Evolutionary conservation across 2,797 vertebrate species (phyloP), one percentile per base, ranked within the genome.

Genomic region (Acropternis orthonyx): DNA sequence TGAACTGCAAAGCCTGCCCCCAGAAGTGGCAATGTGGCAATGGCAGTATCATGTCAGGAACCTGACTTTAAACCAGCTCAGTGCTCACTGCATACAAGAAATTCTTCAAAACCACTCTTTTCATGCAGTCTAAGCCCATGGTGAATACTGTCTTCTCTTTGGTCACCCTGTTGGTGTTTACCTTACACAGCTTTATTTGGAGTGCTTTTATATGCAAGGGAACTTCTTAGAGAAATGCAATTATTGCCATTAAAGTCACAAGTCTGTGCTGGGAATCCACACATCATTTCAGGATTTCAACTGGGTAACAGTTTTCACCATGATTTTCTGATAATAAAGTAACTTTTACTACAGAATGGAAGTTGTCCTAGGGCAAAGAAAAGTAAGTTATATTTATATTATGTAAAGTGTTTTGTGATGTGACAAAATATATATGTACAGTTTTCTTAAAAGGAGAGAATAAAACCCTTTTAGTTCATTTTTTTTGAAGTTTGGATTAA

Each of bases 341-440:
- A 75, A 51, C 8, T 77, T 89, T 37, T 89, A 75, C 24, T 77
- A 41, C 27, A 76, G 48, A 91, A 56, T 87, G 86, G 63, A 93
- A 95, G 43, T 54, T 91, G 56, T 82, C 88, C 58, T 51, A 75
- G 39, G 51, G 89, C 63, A 76, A 91, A 89, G 72, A 85, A 68
- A 95, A 93, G 44, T 30, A 83, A 56, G 34, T 75, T 65, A 22
- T 54, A 67, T 68, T 41, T 76, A 68, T 72, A 27, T 75, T 80
- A 55, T 62, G 36, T 85, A n/a, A 94, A 85, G 72, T 65, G 61
- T 80, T 93, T 83, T 93, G 84, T 78, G 86, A 91, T 71, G 68
- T 94, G 88, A 76, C 59, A 90, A 54, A 71, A 81, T 34, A 67
- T 30, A 69, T 13, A 61, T n/a, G 49, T 9, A 46, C 1, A 27